Percentiles rank a stretch among this genome's conserved stretches.
Evolutionary conservation across 2,797 vertebrate species (phyloP).

Genomic region (Lithobates pipiens): DNA sequence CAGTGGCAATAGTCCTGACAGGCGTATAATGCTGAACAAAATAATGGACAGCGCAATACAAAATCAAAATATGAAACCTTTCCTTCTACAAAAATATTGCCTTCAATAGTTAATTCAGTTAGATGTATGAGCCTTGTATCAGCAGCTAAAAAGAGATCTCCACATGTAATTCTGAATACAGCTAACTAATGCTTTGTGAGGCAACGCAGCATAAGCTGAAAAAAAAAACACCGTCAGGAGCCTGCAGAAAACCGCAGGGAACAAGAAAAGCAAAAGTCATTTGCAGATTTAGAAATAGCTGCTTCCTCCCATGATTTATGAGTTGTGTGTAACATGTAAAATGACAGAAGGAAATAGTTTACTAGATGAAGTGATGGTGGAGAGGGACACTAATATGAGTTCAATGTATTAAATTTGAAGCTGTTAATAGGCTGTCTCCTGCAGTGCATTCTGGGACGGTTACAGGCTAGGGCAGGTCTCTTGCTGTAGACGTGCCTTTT

Average conservation of each 20-base stretch:
- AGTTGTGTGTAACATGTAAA: conserved; percentile 38
- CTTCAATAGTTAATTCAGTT: conserved; percentile 13
- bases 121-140: background rate
- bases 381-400: conserved; percentile 29
- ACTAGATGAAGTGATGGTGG: conserved; percentile 47
- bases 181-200: conserved; percentile 37
- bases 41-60: background rate
- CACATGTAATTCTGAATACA: background rate
- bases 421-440: background rate
- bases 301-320: conserved; percentile 41
- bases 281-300: conserved; percentile 45
- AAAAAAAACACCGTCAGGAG: conserved; percentile 5
- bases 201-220: background rate
- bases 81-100: background rate
- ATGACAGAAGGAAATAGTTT: conserved; percentile 47
- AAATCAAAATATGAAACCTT: background rate
- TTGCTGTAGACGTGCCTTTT: background rate
- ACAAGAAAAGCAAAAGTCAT: conserved; percentile 39
- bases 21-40: background rate
- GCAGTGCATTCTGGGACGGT: conserved; percentile 6
- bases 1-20: background rate
- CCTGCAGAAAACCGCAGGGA: conserved; percentile 28
- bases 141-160: conserved; percentile 10
- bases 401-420: conserved; percentile 6
- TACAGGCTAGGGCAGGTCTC: background rate